Evolutionary conservation across 2,888 invertebrate species (phyloP).

Genomic region (Theretra japonica): DNA sequence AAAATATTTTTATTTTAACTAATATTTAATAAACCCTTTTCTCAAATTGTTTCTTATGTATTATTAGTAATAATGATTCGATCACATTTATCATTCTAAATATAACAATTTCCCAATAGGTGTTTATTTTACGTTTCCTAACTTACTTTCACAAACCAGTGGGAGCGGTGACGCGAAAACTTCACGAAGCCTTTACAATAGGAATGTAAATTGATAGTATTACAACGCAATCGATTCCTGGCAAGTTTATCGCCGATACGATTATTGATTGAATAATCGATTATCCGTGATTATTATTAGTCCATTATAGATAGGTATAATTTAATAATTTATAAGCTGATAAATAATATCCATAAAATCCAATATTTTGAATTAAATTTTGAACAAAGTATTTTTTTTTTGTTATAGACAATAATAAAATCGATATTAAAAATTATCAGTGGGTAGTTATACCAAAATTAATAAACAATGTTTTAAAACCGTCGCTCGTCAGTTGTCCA

Average conservation of each 20-base stretch:
- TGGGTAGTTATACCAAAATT: not conserved
- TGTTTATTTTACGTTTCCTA: not conserved
- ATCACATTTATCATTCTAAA: not conserved
- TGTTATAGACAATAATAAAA: not conserved
- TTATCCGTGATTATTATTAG: not conserved
- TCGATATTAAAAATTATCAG: not conserved
- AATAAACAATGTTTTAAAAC: not conserved
- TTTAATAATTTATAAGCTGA: not conserved
- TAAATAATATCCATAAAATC: no score
- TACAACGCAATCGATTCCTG: not conserved
- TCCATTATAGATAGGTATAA: not conserved
- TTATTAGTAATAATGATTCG: not conserved
- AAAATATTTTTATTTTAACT: not conserved
- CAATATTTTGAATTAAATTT: no score
- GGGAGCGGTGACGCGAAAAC: not conserved
- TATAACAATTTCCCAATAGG: not conserved
- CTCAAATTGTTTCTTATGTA: not conserved
- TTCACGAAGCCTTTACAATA: not conserved
- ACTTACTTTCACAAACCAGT: slow-evolving; percentile 19
- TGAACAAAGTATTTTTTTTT: no score
- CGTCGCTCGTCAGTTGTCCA: not conserved
- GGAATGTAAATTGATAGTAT: not conserved
- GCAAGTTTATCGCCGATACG: not conserved
- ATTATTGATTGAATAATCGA: not conserved
- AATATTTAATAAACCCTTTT: not conserved